These are phyloP conservation scores for Atta cephalotes DNA, from an alignment of 1,140 invertebrate genomes.

Conservation along the genomic window DNA sequence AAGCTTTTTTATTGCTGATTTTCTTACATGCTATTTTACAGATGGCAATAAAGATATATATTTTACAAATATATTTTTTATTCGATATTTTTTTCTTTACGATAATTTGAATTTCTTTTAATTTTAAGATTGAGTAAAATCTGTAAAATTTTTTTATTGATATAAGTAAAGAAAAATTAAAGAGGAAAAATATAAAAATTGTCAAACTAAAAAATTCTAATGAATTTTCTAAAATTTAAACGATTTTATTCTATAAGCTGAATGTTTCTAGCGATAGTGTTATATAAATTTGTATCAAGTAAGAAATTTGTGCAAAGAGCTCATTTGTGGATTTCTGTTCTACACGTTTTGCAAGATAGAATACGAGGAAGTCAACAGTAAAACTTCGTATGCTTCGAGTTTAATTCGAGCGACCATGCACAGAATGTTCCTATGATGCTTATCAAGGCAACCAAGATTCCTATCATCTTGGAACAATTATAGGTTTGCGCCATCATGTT, in stretches of 20 bases:
- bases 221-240: not conserved
- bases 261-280: not conserved
- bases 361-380: not conserved
- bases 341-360: not conserved
- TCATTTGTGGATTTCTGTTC: not conserved
- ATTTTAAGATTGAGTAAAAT: not conserved
- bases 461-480: slow-evolving; percentile 52
- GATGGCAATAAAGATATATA: not conserved
- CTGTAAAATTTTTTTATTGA: not conserved
- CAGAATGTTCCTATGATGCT: slow-evolving; percentile 24
- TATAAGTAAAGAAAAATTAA: not conserved
- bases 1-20: not conserved
- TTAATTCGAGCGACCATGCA: slow-evolving; percentile 27
- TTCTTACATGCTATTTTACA: slow-evolving; percentile 13
- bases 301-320: not conserved
- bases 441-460: slow-evolving; percentile 5
- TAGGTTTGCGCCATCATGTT: slow-evolving; percentile 39
- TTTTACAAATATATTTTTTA: slow-evolving; percentile 32
- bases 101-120: not conserved
- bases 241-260: not conserved
- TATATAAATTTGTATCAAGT: not conserved
- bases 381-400: not conserved
- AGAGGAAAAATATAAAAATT: not conserved
- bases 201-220: not conserved
- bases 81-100: not conserved